These are phyloP conservation scores for Gadopsis marmoratus DNA, from an alignment of 2,797 vertebrate species.

Conservation along the genomic window DNA sequence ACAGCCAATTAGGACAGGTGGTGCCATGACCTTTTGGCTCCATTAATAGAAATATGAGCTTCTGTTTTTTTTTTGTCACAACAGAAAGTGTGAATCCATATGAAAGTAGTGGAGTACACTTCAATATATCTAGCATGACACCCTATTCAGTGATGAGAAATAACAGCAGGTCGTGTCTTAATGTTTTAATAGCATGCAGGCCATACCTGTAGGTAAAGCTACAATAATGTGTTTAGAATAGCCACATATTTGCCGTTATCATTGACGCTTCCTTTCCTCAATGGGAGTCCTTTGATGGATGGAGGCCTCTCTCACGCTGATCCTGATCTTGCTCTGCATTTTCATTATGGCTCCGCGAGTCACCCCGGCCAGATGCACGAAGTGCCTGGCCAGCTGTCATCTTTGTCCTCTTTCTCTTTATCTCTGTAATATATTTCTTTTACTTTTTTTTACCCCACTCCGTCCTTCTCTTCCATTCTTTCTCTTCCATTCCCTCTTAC, in stretches of 20 bases:
- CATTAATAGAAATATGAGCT: conserved; percentile 17
- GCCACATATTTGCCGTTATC: conserved; percentile 69
- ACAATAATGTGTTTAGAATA: conserved; percentile 50
- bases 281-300: conserved; percentile 81
- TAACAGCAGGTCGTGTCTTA: conserved; percentile 19
- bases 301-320: conserved; percentile 74
- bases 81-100: background rate
- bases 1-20: conserved; percentile 43
- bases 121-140: conserved; percentile 4
- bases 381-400: conserved; percentile 79
- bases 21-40: conserved; percentile 35
- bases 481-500: conserved; percentile 38
- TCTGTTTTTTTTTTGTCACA: conserved; percentile 9
- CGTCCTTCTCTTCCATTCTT: conserved; percentile 15
- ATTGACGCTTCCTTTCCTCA: conserved; percentile 64
- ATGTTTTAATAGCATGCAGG: conserved; percentile 22
- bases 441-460: background rate
- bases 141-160: background rate
- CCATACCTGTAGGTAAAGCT: conserved; percentile 20
- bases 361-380: conserved; percentile 78
- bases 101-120: background rate
- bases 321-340: conserved; percentile 81
- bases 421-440: conserved; percentile 64
- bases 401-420: conserved; percentile 68
- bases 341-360: conserved; percentile 78